These are phyloP conservation scores for Hiodon tergisus DNA, from an alignment of 2,113 vertebrate species.

Conservation along the genomic window DNA sequence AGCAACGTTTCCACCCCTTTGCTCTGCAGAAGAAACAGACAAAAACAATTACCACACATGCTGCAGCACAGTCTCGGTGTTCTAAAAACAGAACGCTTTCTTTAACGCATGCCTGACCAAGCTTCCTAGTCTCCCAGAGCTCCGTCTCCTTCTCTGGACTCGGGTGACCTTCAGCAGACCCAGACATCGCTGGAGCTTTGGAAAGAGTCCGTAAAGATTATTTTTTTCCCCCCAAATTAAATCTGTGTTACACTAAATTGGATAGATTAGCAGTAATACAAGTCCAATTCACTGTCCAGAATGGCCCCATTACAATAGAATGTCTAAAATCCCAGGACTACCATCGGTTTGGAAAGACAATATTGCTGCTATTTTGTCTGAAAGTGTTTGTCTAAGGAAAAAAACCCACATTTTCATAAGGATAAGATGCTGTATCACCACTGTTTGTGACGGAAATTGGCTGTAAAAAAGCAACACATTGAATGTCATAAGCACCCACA, in stretches of 20 bases:
- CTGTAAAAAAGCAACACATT: not conserved
- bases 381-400: not conserved
- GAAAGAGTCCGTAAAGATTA: no score
- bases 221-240: not conserved
- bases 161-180: not conserved
- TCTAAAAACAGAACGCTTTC: constrained; percentile 16
- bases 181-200: no score
- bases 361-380: not conserved
- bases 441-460: no score
- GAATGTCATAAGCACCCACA: not conserved
- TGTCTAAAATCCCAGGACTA: no score
- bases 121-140: no score
- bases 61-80: constrained; percentile 13
- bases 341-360: not conserved
- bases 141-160: not conserved
- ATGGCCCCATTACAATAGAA: not conserved
- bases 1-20: not conserved
- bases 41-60: constrained; percentile 27
- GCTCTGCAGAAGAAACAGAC: constrained; percentile 19
- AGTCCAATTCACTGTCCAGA: not conserved
- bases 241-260: not conserved
- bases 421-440: no score
- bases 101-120: not conserved
- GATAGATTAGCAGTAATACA: no score
- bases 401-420: not conserved